A percentile compares a stretch with the other conserved stretches of the same genome.
Evolutionary conservation across 2,888 invertebrate genomes (phyloP).

Genomic region (Tiliacea citrago): DNA sequence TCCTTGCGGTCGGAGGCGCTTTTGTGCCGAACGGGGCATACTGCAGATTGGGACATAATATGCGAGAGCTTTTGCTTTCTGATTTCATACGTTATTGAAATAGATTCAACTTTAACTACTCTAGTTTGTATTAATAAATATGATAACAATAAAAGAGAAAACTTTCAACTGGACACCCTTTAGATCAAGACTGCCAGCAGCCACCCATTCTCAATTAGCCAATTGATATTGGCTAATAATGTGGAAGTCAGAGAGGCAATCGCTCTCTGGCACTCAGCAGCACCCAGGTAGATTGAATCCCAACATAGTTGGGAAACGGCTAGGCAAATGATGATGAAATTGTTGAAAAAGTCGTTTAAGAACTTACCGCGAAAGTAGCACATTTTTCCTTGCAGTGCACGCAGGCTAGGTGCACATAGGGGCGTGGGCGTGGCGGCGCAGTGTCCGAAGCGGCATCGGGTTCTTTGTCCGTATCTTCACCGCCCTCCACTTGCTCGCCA

Average conservation of each 20-base stretch:
- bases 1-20: neutral
- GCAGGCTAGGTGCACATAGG: conserved; percentile 93
- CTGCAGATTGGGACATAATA: conserved; percentile 2
- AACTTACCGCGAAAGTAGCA: conserved; percentile 93
- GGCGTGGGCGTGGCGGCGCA: conserved; percentile 87
- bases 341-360: neutral
- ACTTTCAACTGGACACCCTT: too few relatives aligned
- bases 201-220: too few relatives aligned
- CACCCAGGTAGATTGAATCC: neutral
- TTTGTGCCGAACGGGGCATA: neutral
- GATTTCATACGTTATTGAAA: neutral
- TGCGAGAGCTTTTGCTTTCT: neutral
- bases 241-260: neutral
- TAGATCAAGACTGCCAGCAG: too few relatives aligned
- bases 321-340: neutral
- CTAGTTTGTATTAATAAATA: too few relatives aligned
- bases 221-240: too few relatives aligned
- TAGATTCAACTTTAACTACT: neutral
- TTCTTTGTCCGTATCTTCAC: conserved; percentile 90
- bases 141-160: too few relatives aligned
- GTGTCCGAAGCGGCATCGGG: conserved; percentile 88
- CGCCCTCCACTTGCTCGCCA: conserved; percentile 84
- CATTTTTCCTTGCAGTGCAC: conserved; percentile 95
- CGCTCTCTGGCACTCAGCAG: neutral
- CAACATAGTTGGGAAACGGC: neutral